Base-by-base conservation (phyloP, 1,140 invertebrate species). In the Rhyzopertha dominica region DNA sequence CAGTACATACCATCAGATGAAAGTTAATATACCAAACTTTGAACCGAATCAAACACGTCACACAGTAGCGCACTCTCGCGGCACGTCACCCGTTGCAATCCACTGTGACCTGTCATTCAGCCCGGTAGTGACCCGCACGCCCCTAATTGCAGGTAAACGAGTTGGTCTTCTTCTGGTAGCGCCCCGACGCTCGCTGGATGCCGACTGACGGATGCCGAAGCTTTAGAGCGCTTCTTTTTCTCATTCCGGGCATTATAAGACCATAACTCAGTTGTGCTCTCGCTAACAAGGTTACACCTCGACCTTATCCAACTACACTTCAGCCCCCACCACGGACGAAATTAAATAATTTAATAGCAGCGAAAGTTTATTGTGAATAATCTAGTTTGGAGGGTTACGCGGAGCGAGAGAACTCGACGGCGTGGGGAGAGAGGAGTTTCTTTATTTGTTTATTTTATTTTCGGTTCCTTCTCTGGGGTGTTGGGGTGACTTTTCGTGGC, bases 341-440 rank as follows among this genome's bases (percentile, higher is more conserved):
- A 68, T 67, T 67, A 67, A 68, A 67, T 68, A 68, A 67, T 66
- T 67, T 67, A 68, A 68, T 68, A 65, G 62, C 56, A 53, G 59
- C 53, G 61, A 66, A 67, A 66, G 63, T 66, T 67, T 66, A 67
- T 67, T 66, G 63, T 64, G 65, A 65, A 67, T 67, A 67, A 66
- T 66, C 62, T 65, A 59, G 63, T 67, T 67, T 66, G 19, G 23
- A 17, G 7, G 14, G 19, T 20, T 31, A 28, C n/a, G 26, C 30
- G 12, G 35, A 25, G 4, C 9, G 31, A 18, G 14, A 10, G 45
- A 7, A 29, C n/a, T n/a, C n/a, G n/a, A n/a, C n/a, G n/a, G n/a
- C n/a, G n/a, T n/a, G 31, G 10, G 31, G 18, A 43, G 22, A 22
- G 31, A 34, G 17, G 29, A 16, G 37, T 10, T 5, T 24, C 37